Conservation (phyloP, 2,113 vertebrate genomes). For the Motacilla tschutschensis region DNA sequence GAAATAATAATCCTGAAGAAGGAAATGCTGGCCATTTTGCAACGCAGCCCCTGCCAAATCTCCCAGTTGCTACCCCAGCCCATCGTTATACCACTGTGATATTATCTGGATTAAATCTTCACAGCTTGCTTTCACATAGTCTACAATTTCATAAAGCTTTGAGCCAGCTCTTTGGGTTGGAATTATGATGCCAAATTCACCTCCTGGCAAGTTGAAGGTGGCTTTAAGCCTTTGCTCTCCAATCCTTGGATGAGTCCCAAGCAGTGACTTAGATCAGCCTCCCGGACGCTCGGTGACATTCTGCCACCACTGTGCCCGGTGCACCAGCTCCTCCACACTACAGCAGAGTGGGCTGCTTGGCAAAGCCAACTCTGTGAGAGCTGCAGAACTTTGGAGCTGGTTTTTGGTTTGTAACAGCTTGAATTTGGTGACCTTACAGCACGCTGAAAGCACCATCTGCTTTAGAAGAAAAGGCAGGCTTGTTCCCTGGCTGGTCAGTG, state of each 20-base stretch:
- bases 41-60: constrained; percentile 24
- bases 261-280: constrained; percentile 38
- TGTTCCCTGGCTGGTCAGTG: constrained; percentile 13
- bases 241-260: constrained; percentile 21
- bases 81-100: constrained; percentile 55
- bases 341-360: constrained; percentile 10
- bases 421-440: constrained; percentile 52
- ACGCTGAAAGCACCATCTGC: constrained; percentile 33
- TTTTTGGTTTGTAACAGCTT: constrained; percentile 53
- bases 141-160: constrained; percentile 56
- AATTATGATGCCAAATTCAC: constrained; percentile 29
- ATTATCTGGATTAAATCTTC: constrained; percentile 67
- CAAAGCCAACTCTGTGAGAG: not conserved
- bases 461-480: not conserved
- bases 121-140: constrained; percentile 61
- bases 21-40: constrained; percentile 8
- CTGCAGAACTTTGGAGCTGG: constrained; percentile 21
- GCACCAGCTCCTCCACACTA: not conserved
- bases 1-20: constrained; percentile 12
- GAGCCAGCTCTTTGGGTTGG: constrained; percentile 47
- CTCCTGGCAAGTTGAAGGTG: constrained; percentile 57
- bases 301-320: not conserved
- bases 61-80: constrained; percentile 57
- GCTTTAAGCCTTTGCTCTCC: constrained; percentile 49
- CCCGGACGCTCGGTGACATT: not conserved